phyloP scores from a whole-genome alignment of 2,888 invertebrate genomes.

The Amblyjoppa fuscipennis region DNA sequence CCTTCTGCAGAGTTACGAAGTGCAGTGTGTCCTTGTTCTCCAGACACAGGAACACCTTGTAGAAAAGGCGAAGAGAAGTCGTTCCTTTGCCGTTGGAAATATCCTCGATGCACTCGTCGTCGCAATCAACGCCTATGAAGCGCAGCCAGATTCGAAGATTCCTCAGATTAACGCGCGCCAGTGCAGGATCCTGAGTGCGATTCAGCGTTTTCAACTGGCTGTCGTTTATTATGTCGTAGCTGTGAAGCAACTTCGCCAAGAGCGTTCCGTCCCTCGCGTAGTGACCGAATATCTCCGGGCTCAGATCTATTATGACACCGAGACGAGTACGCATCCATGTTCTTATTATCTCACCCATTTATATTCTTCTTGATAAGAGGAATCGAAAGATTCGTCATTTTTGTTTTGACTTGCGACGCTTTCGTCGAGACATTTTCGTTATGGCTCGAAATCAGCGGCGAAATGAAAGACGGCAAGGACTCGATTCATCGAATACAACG shows the following conservation, averaged over 20 bases:
- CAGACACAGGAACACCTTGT: constrained; percentile 88
- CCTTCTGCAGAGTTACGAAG: constrained; percentile 86
- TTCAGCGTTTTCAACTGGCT: constrained; percentile 86
- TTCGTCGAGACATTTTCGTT: neutral
- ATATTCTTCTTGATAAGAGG: neutral
- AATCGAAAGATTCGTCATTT: neutral
- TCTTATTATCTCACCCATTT: constrained; percentile 88
- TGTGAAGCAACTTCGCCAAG: constrained; percentile 87
- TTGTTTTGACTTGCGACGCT: neutral
- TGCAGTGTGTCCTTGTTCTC: constrained; percentile 87
- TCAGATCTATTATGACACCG: constrained; percentile 87
- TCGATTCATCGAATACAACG: neutral
- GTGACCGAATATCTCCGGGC: constrained; percentile 86
- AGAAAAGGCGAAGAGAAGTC: constrained; percentile 87
- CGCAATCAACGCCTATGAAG: constrained; percentile 85
- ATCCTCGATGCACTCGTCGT: constrained; percentile 85
- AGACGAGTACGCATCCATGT: constrained; percentile 88
- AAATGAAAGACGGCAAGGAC: neutral
- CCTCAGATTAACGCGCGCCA: constrained; percentile 86
- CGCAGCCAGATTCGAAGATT: constrained; percentile 87
- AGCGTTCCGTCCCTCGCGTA: constrained; percentile 88
- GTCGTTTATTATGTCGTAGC: constrained; percentile 87
- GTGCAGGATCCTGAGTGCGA: constrained; percentile 83
- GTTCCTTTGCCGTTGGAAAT: constrained; percentile 85
- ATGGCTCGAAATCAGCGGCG: constrained; percentile 47